phyloP scores from a whole-genome alignment of 2,113 vertebrate genomes.

The Archilochus colubris region DNA sequence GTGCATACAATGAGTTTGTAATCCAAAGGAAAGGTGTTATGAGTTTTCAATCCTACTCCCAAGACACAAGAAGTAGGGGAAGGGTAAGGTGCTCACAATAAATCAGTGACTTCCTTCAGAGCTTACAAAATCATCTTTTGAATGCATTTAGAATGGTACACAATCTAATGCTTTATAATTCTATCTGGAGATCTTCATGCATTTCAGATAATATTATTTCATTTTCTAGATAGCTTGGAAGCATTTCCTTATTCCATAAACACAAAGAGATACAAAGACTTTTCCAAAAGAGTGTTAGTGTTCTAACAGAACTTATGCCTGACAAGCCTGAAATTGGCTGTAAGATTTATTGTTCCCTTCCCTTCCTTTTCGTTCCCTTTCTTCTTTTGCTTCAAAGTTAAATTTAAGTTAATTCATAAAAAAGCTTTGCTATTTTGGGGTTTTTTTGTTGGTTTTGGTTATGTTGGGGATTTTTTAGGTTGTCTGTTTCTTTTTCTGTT shows the following conservation, averaged over 20 bases:
- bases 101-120: neutral
- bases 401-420: neutral
- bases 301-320: neutral
- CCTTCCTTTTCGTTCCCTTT: too few relatives aligned
- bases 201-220: neutral
- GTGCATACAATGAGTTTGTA: neutral
- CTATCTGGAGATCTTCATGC: neutral
- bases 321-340: neutral
- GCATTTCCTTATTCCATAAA: neutral
- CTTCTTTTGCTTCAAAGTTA: neutral
- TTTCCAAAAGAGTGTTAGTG: neutral
- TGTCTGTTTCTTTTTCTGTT: neutral
- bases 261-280: neutral
- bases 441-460: neutral
- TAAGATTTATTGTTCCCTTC: neutral
- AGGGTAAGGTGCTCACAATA: neutral
- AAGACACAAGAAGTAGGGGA: neutral
- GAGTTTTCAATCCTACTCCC: neutral
- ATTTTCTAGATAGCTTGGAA: neutral
- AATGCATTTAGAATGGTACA: neutral
- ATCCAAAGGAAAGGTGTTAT: neutral
- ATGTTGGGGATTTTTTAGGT: neutral
- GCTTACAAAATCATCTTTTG: neutral
- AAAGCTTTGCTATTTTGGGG: neutral
- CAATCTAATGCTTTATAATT: neutral